A percentile compares a stretch with the other conserved stretches of the same genome.
Conservation (phyloP, 2,797 vertebrate species). For the Phalloptychus januarius region DNA sequence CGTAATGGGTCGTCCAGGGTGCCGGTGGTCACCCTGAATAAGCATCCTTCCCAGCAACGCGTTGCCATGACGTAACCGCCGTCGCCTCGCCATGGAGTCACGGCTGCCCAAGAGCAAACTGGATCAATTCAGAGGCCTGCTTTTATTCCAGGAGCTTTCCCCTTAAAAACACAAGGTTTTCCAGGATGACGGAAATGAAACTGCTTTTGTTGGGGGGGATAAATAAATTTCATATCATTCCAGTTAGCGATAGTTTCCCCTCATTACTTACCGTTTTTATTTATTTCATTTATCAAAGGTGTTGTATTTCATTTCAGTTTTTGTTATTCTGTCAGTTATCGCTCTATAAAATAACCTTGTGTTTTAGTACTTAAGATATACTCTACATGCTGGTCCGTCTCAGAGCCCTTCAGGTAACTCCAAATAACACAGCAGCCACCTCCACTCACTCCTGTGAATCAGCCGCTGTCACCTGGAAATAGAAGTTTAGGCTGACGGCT, state of each 20-base stretch:
- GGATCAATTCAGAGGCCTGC: conserved; percentile 11
- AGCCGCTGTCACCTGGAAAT: conserved; percentile 59
- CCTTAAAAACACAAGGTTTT: conserved; percentile 20
- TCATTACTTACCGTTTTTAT: no score
- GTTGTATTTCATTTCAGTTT: no score
- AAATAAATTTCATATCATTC: no score
- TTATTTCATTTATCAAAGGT: no score
- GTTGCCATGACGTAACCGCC: conserved; percentile 40
- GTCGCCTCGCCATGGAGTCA: conserved; percentile 24
- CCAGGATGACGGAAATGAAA: background rate
- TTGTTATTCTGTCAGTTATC: no score
- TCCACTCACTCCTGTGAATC: conserved; percentile 37
- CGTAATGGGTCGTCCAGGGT: conserved; percentile 63
- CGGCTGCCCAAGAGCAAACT: conserved; percentile 6
- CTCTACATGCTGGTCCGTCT: background rate
- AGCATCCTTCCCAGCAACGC: conserved; percentile 46
- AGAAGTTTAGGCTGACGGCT: conserved; percentile 56
- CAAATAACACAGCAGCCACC: conserved; percentile 10
- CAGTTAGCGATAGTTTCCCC: no score
- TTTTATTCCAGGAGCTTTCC: conserved; percentile 15
- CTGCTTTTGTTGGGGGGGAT: no score
- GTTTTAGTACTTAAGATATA: background rate
- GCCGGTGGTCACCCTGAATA: conserved; percentile 63
- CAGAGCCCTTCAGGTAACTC: conserved; percentile 13
- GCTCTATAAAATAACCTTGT: no score